Conservation (phyloP, 2,797 vertebrate genomes). For the Nothura maculosa region DNA sequence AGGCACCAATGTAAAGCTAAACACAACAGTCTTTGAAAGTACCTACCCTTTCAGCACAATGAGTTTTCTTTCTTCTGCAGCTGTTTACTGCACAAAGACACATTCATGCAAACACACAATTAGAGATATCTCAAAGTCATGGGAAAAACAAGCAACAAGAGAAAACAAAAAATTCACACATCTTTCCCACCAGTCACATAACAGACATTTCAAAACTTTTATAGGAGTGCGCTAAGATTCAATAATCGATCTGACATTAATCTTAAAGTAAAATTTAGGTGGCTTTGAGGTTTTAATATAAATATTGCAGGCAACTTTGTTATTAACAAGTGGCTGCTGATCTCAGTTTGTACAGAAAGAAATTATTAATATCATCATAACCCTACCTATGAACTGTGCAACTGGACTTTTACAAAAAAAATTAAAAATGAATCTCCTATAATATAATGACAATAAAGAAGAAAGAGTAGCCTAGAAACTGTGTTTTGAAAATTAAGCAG, state of each 20-base stretch:
- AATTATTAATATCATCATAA: neutral
- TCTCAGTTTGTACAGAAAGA: neutral
- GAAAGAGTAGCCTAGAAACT: neutral
- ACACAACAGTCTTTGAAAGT: neutral
- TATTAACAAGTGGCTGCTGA: neutral
- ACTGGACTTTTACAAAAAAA: neutral
- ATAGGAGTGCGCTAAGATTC: neutral
- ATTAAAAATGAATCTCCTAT: neutral
- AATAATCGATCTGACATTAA: neutral
- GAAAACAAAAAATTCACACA: neutral
- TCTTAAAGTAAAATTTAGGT: fast-evolving
- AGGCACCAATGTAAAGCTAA: neutral
- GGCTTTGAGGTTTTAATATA: neutral
- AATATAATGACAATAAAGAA: neutral
- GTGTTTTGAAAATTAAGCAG: neutral
- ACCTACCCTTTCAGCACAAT: neutral
- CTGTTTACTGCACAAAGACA: conserved; percentile 37
- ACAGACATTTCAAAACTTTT: neutral
- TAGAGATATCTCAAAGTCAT: neutral
- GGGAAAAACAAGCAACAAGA: neutral
- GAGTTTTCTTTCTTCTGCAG: conserved; percentile 55
- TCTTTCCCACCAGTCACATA: fast-evolving
- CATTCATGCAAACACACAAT: conserved; percentile 19
- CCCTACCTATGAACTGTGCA: neutral
- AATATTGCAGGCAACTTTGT: neutral